Conservation (phyloP, 2,797 vertebrate species). For the Anguilla obscura region DNA sequence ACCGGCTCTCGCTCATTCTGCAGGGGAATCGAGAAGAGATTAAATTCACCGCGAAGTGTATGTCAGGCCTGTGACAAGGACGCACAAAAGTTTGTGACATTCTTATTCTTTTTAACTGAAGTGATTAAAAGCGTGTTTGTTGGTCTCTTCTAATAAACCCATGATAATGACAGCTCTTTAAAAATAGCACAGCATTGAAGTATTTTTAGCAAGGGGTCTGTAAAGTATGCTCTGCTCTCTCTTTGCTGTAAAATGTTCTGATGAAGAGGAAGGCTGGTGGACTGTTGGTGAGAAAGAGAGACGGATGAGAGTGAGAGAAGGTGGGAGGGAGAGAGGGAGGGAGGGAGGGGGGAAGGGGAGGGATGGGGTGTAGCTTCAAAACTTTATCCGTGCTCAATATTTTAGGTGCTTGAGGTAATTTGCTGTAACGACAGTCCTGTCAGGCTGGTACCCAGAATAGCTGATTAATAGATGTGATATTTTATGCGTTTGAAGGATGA, state of each 20-base stretch:
- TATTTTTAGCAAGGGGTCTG: not conserved
- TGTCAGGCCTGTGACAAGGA: not conserved
- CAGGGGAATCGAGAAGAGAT: not conserved
- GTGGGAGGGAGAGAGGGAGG: not conserved
- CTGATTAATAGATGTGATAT: slow-evolving; percentile 4
- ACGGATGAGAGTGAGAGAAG: not conserved
- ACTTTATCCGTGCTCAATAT: not conserved
- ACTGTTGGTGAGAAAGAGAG: not conserved
- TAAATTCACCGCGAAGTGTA: not conserved
- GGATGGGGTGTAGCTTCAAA: not conserved
- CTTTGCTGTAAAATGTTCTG: not conserved
- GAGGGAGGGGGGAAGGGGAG: not conserved
- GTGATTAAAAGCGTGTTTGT: not conserved
- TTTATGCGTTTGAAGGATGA: not conserved
- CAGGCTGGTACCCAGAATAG: not conserved
- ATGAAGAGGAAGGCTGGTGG: not conserved
- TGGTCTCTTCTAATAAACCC: not conserved
- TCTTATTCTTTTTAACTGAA: not conserved
- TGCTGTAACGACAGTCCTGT: not conserved
- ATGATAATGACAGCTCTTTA: not conserved
- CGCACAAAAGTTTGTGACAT: not conserved
- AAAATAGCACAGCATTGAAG: not conserved
- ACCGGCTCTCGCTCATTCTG: not conserved
- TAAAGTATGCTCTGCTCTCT: not conserved
- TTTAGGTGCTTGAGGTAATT: not conserved